Conservation (phyloP, 2,113 vertebrate genomes). For the Perognathus longimembris region DNA sequence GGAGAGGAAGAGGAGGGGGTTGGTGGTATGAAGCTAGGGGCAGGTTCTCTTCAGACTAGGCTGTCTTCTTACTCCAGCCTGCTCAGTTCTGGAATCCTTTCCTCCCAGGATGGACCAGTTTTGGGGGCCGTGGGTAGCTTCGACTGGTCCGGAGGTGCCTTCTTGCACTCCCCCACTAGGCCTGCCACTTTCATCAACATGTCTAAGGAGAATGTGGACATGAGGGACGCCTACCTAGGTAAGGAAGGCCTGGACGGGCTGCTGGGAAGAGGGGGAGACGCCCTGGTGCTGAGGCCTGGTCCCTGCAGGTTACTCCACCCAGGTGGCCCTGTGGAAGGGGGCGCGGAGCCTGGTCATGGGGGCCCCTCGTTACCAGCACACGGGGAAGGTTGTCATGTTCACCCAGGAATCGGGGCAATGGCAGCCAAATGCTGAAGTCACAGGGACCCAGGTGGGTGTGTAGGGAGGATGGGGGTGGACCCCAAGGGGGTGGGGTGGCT, state of each 20-base stretch:
- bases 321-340: constrained; percentile 65
- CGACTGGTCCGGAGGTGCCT: constrained; percentile 80
- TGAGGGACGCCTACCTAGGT: constrained; percentile 80
- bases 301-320: constrained; percentile 70
- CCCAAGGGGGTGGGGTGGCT: fast-evolving
- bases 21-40: fast-evolving
- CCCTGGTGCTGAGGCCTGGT: background rate
- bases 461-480: background rate
- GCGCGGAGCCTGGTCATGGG: constrained; percentile 73
- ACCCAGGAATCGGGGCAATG: background rate
- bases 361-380: constrained; percentile 80
- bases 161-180: constrained; percentile 18
- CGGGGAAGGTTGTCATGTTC: constrained; percentile 76
- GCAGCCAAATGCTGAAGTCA: constrained; percentile 53
- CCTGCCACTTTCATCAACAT: constrained; percentile 65
- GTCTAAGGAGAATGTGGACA: constrained; percentile 63
- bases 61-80: background rate
- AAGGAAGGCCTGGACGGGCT: constrained; percentile 2
- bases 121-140: constrained; percentile 79
- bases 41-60: background rate
- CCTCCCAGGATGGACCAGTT: constrained; percentile 69
- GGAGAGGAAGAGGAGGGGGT: background rate
- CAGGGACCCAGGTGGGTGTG: constrained; percentile 74
- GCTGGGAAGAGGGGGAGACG: background rate
- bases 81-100: constrained; percentile 18